These are phyloP conservation scores for Thalassoma bifasciatum DNA, from an alignment of 2,113 vertebrate species.

Conservation along the genomic window DNA sequence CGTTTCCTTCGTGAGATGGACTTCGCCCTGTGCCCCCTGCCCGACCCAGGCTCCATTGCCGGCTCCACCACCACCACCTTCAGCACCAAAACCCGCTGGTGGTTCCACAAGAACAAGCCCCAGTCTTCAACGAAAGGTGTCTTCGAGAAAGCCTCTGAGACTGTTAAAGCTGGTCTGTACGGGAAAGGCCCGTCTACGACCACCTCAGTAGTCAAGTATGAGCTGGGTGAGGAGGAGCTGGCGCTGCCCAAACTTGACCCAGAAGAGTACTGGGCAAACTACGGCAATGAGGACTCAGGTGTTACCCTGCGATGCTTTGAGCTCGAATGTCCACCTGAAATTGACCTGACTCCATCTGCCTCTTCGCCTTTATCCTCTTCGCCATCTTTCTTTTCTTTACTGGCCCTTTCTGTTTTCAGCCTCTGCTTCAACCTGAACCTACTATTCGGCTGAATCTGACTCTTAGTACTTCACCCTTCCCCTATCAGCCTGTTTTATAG, in stretches of 20 bases:
- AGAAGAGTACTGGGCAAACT: constrained; percentile 88
- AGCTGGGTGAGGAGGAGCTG: constrained; percentile 84
- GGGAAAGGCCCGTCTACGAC: constrained; percentile 79
- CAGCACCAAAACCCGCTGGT: constrained; percentile 88
- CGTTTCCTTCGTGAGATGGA: constrained; percentile 90
- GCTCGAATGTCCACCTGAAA: constrained; percentile 84
- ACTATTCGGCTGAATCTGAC: constrained; percentile 80
- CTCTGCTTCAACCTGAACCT: constrained; percentile 76
- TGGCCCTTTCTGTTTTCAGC: constrained; percentile 71
- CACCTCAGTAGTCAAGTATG: constrained; percentile 83
- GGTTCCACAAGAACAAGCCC: constrained; percentile 89
- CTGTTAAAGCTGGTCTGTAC: constrained; percentile 84
- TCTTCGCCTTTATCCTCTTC: constrained; percentile 65
- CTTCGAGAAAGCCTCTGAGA: constrained; percentile 84
- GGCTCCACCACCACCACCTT: constrained; percentile 87
- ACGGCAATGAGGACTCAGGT: constrained; percentile 87
- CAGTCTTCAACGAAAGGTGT: constrained; percentile 88
- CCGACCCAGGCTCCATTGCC: constrained; percentile 84
- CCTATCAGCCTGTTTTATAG: constrained; percentile 77
- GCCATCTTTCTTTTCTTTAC: constrained; percentile 64
- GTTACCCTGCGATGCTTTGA: constrained; percentile 85
- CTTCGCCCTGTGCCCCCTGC: constrained; percentile 89
- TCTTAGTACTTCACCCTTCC: constrained; percentile 38
- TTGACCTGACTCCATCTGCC: constrained; percentile 78
- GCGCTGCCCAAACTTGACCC: constrained; percentile 86